Evolutionary conservation across 1,140 invertebrate species (phyloP), one percentile per base, ranked within the genome.

Genomic region (Papilio xuthus): DNA sequence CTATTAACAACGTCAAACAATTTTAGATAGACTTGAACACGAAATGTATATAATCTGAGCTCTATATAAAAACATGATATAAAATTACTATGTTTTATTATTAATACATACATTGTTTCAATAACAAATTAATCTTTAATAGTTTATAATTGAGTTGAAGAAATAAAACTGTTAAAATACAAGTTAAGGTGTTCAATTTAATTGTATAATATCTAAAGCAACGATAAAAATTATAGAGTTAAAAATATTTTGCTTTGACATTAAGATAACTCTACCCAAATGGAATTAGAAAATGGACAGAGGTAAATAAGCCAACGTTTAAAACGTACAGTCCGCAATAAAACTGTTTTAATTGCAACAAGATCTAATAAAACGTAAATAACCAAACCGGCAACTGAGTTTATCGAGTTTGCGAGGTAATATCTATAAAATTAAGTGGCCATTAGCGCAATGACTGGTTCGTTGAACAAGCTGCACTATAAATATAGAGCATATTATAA

Each of bases 361-460:
- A 73, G 41, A 73, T 42, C 20, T 47, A 44, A 73, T 73, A 73
- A 73, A 73, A 44, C 37, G 71, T 73, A 73, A 42, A 73, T 73
- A 73, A 44, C 71, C 50, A 73, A 47, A 73, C 71, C 42, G 41
- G 42, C 71, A 47, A 44, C 42, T 20, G 37, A 73, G 71, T 73
- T 73, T 73, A 73, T 73, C 71, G 37, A 73, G 71, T 73, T 73
- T 73, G 71, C 71, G 42, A 47, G 71, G 37, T 73, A 73, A 73
- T 73, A 73, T 73, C 71, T 73, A 73, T 73, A 73, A 73, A 73
- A 73, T 73, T 73, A 50, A 73, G 71, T 73, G 71, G 71, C 71
- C 71, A 73, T 73, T 73, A 73, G 71, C 41, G 23, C 71, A 44
- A 42, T 73, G 71, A 73, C 71, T 73, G 71, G 71, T 44, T 73